These are phyloP conservation scores for Harlomillsia oculata DNA, from an alignment of 1,140 invertebrate species.

Conservation along the genomic window DNA sequence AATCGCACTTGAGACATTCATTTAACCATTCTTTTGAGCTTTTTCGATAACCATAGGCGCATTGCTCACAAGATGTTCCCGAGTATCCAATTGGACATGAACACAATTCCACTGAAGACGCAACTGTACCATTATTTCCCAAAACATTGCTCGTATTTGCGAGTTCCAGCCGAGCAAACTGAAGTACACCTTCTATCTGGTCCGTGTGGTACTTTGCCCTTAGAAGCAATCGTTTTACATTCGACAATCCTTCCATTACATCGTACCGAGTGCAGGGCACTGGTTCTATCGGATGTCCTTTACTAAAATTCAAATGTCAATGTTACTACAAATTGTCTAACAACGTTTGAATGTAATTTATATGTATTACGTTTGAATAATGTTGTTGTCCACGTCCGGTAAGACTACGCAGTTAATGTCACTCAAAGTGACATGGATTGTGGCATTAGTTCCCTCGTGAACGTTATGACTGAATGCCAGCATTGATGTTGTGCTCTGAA, in stretches of 20 bases:
- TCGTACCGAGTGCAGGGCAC: constrained; percentile 57
- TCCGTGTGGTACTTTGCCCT: constrained; percentile 87
- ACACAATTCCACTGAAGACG: constrained; percentile 28
- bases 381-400: constrained; percentile 27
- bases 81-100: constrained; percentile 53
- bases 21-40: constrained; percentile 39
- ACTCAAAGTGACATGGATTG: constrained; percentile 27
- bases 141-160: not conserved
- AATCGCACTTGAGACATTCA: constrained; percentile 77
- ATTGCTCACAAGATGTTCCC: constrained; percentile 74
- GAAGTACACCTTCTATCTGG: constrained; percentile 70
- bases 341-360: no score
- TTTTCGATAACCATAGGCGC: constrained; percentile 72
- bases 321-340: no score
- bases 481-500: constrained; percentile 31
- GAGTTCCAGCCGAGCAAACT: constrained; percentile 8
- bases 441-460: constrained; percentile 36
- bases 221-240: constrained; percentile 69
- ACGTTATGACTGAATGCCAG: constrained; percentile 28
- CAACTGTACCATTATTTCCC: not conserved
- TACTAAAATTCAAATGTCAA: no score
- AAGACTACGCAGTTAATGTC: constrained; percentile 30
- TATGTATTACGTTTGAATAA: constrained; percentile 13
- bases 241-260: constrained; percentile 71
- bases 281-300: no score